Evolutionary conservation across 2,888 invertebrate species (phyloP).

Genomic region (Dryadula phaetusa): DNA sequence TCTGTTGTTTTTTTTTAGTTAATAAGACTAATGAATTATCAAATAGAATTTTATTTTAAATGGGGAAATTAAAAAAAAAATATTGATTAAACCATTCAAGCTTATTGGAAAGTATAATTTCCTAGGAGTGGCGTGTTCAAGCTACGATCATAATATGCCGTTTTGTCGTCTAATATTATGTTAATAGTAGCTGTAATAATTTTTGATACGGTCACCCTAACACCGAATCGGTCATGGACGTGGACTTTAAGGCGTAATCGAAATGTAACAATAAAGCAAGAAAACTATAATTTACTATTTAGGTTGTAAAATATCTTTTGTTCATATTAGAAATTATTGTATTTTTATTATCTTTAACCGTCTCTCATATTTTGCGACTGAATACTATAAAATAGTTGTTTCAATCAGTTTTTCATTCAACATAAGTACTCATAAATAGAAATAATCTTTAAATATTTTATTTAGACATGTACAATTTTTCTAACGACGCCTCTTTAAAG

Average conservation of each 20-base stretch:
- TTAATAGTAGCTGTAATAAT: conserved; percentile 76
- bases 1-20: no score
- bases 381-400: no score
- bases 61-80: conserved; percentile 15
- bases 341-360: no score
- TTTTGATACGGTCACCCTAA: conserved; percentile 69
- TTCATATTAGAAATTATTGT: not conserved
- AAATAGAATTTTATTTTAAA: no score
- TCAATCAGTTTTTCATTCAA: no score
- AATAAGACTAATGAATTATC: no score
- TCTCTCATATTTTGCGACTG: no score
- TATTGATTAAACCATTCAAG: conserved; percentile 33
- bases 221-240: conserved; percentile 48
- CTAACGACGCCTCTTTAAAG: no score
- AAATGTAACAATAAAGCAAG: conserved; percentile 18
- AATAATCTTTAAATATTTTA: no score
- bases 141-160: conserved; percentile 61
- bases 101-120: conserved; percentile 28
- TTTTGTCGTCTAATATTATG: conserved; percentile 80
- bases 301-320: not conserved
- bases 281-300: not conserved
- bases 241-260: conserved; percentile 39
- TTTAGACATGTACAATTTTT: no score
- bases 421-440: no score
- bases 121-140: conserved; percentile 45